Conservation (phyloP, 1,140 invertebrate species). For the Drosophila funebris region DNA sequence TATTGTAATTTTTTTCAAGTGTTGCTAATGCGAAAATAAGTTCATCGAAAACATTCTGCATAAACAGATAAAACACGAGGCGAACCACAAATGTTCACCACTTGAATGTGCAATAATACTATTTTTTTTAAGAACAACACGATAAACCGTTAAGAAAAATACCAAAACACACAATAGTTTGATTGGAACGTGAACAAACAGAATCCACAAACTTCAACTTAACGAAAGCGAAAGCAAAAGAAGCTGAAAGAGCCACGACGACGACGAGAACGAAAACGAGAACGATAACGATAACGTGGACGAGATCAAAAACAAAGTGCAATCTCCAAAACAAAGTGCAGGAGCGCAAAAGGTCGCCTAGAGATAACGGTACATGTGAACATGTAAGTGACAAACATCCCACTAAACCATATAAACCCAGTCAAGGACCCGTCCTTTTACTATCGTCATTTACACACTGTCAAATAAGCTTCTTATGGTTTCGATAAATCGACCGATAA, state of each 20-base stretch:
- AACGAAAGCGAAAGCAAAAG: background rate
- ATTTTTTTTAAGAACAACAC: background rate
- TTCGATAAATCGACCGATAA: too few relatives aligned
- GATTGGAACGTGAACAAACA: too few relatives aligned
- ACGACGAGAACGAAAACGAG: background rate
- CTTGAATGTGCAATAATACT: background rate
- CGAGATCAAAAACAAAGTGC: background rate
- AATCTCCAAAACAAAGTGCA: background rate
- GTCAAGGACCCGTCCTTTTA: too few relatives aligned
- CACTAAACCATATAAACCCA: too few relatives aligned
- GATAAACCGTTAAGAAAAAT: too few relatives aligned
- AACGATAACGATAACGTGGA: background rate
- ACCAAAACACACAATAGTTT: background rate
- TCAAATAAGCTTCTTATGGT: too few relatives aligned
- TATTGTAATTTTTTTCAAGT: conserved; percentile 13
- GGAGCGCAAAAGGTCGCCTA: background rate
- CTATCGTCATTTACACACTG: too few relatives aligned
- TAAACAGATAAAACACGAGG: too few relatives aligned
- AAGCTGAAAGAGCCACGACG: background rate
- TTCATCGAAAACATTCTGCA: background rate
- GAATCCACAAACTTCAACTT: too few relatives aligned
- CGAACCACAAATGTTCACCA: too few relatives aligned
- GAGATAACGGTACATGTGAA: background rate
- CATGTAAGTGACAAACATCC: background rate
- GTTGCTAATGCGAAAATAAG: too few relatives aligned